These are phyloP conservation scores for Nemopilema nomurai DNA, from an alignment of 30 jellyfish, hydroid and myxozoan genomes.

Conservation along the genomic window DNA sequence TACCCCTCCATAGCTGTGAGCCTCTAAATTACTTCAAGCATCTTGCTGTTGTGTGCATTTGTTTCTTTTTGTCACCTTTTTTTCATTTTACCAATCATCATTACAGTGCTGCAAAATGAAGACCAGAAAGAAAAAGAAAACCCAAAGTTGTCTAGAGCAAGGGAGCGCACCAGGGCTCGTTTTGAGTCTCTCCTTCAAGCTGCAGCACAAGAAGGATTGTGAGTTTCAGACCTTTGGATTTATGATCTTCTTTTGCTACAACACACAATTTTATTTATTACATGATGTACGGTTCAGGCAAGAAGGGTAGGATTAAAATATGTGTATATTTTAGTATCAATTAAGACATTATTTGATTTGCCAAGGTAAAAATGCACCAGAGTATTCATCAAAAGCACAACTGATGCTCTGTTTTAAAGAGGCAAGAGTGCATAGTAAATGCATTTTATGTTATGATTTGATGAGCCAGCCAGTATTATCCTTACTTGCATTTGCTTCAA, in stretches of 20 bases:
- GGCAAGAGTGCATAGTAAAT: too few species aligned
- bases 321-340: too few species aligned
- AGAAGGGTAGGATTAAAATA: too few species aligned
- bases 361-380: too few species aligned
- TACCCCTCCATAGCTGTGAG: background rate
- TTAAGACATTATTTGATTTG: too few species aligned
- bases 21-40: background rate
- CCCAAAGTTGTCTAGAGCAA: slow-evolving; percentile 74
- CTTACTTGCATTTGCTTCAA: too few species aligned
- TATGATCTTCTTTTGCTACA: background rate
- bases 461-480: too few species aligned
- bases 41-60: background rate
- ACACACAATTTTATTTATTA: too few species aligned
- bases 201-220: slow-evolving; percentile 85
- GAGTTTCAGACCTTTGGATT: slow-evolving; percentile 7
- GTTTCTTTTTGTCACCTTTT: background rate
- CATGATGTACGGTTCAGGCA: too few species aligned
- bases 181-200: slow-evolving; percentile 81
- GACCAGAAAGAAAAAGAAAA: slow-evolving; percentile 54
- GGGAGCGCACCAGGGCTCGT: slow-evolving; percentile 87
- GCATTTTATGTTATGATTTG: too few species aligned
- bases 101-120: slow-evolving; percentile 56
- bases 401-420: too few species aligned
- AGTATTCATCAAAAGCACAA: too few species aligned
- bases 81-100: background rate